Base-by-base conservation (phyloP, 2,888 invertebrate species). In the Ophioninae sp. region DNA sequence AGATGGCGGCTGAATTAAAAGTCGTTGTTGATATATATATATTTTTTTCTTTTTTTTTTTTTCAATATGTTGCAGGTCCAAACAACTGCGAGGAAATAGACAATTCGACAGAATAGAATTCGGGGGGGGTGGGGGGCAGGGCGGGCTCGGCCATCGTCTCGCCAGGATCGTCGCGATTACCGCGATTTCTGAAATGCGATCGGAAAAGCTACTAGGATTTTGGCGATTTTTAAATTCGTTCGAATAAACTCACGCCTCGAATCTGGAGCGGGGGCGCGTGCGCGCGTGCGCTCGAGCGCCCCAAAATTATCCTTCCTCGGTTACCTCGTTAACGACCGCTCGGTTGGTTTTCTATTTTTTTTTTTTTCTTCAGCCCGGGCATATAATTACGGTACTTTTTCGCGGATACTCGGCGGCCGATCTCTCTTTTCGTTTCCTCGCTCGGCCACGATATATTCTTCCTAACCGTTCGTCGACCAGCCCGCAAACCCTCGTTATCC, bases 21-120 rank as follows among this genome's bases (percentile, higher is more conserved):
- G 3, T 1, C 30, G 30, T 30, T 30, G 30, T 30, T 30, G n/a
- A n/a, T n/a, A n/a, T n/a, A n/a, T n/a, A n/a, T n/a, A n/a, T n/a
- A n/a, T 30, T 30, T 30, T 17, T 50, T 50, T 50, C 17, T 50
- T 50, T 20, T 23, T 73, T 39, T n/a, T 21, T 0, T 30, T 64
- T 7, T 67, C 20, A 59, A 6, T 76, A 21, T 82, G 76, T 83
- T 83, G n/a, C 83, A 83, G 83, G 79, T 61, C 57, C 59, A 70
- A 70, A 67, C 68, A 72, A 7, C 56, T 56, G 44, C 50, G 41
- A 61, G 67, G 56, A 56, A 61, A 68, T 67, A 68, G 68, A 73
- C 79, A 83, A 80, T 80, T 76, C 68, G 68, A 56, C 79, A 77
- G 70, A 37, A 2, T 56, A 21, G 8, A 62, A 30, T 30, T 30